Conservation (phyloP, 2,888 invertebrate species). For the Parthenolecanium corni region DNA sequence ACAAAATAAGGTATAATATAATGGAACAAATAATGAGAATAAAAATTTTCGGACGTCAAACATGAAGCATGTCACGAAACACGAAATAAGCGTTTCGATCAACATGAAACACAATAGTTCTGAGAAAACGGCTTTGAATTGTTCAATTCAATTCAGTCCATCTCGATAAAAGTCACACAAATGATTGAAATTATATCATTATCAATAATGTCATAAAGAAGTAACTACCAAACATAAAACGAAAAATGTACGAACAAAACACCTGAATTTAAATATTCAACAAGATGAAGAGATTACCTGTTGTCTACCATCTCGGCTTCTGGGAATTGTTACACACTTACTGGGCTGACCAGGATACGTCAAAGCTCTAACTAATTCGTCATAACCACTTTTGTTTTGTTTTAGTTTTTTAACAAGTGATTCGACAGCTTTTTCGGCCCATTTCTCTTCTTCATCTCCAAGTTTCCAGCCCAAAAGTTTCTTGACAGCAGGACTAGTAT, state of each 20-base stretch:
- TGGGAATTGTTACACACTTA: slow-evolving; percentile 96
- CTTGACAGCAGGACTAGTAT: slow-evolving; percentile 91
- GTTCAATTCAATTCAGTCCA: background rate
- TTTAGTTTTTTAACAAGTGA: slow-evolving; percentile 92
- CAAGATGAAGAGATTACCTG: slow-evolving; percentile 72
- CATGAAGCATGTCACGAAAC: background rate
- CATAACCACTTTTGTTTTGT: slow-evolving; percentile 89
- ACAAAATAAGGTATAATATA: no score
- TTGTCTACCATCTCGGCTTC: slow-evolving; percentile 88
- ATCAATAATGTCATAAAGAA: no score
- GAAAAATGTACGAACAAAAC: background rate
- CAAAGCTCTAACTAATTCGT: slow-evolving; percentile 81
- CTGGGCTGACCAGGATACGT: slow-evolving; percentile 90
- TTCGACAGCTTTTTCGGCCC: slow-evolving; percentile 98
- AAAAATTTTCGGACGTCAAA: no score
- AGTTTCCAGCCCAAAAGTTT: slow-evolving; percentile 94
- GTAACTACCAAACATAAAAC: no score
- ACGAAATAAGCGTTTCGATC: background rate
- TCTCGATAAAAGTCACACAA: background rate
- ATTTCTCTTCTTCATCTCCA: slow-evolving; percentile 96
- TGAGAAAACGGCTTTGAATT: background rate
- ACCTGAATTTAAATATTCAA: background rate
- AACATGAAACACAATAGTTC: background rate
- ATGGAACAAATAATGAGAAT: no score
- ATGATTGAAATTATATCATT: no score